Conservation (phyloP, 2,888 invertebrate genomes). For the Vesta saturnalis region DNA sequence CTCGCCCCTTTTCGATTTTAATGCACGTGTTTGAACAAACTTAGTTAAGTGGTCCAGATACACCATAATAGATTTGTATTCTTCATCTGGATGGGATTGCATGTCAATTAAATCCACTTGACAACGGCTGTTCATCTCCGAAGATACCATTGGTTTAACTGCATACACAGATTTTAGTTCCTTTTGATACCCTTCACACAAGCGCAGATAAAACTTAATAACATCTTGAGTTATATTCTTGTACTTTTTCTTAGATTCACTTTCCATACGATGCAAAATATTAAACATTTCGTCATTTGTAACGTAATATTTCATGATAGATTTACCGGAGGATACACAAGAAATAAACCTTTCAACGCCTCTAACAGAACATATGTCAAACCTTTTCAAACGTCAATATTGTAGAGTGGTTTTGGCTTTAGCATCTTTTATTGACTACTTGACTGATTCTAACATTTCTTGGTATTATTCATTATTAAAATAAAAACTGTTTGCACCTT, state of each 20-base stretch:
- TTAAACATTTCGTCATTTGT: constrained; percentile 3
- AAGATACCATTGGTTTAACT: constrained; percentile 42
- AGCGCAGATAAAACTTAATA: constrained; percentile 29
- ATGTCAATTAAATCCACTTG: constrained; percentile 33
- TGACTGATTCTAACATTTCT: too few species aligned
- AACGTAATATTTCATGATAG: background rate
- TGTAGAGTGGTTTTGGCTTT: too few species aligned
- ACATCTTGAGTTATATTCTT: constrained; percentile 32
- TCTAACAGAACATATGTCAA: too few species aligned
- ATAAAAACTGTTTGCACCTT: too few species aligned
- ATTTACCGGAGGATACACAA: background rate
- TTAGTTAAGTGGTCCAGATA: too few species aligned
- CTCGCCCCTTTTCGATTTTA: constrained; percentile 17
- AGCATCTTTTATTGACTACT: too few species aligned
- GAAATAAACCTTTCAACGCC: background rate
- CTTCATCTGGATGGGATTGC: constrained; percentile 30
- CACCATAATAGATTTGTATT: constrained; percentile 5
- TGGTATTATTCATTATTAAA: too few species aligned
- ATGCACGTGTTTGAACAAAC: constrained; percentile 26
- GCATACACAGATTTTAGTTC: constrained; percentile 41
- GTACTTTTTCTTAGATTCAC: constrained; percentile 22
- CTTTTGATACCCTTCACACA: constrained; percentile 33
- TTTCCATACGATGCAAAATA: constrained; percentile 17
- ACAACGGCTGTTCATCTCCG: constrained; percentile 21
- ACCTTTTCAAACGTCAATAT: too few species aligned